A percentile compares a stretch with the other conserved stretches of the same genome.
Conservation (phyloP, 2,888 invertebrate genomes). For the Steinernema hermaphroditum region DNA sequence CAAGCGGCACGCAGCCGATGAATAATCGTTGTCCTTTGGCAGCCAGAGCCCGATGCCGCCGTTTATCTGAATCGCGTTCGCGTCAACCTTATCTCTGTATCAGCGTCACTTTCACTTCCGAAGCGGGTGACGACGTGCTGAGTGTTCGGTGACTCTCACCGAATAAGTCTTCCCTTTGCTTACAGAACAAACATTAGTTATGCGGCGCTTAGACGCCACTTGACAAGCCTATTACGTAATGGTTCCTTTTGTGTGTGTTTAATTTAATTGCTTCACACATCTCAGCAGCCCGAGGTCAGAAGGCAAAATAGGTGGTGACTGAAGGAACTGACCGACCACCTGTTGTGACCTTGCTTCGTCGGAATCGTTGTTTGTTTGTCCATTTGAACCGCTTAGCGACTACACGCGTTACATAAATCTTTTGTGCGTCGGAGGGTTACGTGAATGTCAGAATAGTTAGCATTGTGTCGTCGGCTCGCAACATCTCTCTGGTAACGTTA, state of each 20-base stretch:
- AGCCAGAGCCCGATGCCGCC: neutral
- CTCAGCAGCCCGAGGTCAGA: neutral
- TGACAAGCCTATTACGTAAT: slow-evolving; percentile 4
- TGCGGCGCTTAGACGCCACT: neutral
- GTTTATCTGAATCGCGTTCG: slow-evolving; percentile 16
- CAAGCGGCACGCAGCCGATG: neutral
- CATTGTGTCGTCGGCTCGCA: too few species aligned
- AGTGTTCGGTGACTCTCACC: neutral
- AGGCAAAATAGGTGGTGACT: neutral
- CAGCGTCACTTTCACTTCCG: neutral
- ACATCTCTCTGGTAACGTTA: too few species aligned
- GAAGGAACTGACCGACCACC: slow-evolving; percentile 1
- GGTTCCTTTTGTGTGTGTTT: neutral
- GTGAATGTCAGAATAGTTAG: neutral
- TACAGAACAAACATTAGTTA: slow-evolving; percentile 13
- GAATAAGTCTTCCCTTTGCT: neutral
- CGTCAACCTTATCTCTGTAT: neutral
- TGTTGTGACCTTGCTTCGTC: slow-evolving; percentile 13
- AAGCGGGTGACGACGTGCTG: neutral
- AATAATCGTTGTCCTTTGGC: slow-evolving; percentile 4
- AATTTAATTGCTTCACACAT: neutral
- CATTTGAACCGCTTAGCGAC: slow-evolving; percentile 27
- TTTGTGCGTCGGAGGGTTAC: neutral
- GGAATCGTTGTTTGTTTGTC: slow-evolving; percentile 19
- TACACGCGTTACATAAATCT: slow-evolving; percentile 28